Base-by-base conservation (phyloP, 2,888 invertebrate species). In the Aquatica leii region DNA sequence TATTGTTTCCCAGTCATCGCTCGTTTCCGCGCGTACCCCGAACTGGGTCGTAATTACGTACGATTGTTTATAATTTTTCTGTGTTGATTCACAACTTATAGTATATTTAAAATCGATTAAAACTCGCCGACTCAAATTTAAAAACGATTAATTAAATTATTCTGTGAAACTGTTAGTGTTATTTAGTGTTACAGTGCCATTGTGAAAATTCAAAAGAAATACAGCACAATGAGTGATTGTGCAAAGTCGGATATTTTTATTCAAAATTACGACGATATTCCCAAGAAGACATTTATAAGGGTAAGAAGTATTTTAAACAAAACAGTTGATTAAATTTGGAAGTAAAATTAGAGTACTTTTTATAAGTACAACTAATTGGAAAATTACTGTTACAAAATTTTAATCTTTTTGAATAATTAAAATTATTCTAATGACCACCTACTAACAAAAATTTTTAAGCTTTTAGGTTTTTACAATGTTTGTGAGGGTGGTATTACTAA, bases 1-100 rank as follows among this genome's bases (percentile, higher is more conserved):
- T 62, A 69, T 69, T 69, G 69, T 69, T 69, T 61, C 62, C 62
- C 69, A 66, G 69, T 69, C 51, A 21, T 18, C 53, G 53, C 20
- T 59, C 35, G 66, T 64, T 64, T 69, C 66, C 66, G 66, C 63
- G 61, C 61, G 64, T 41, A 57, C 41, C 60, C 53, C 56, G 58
- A 62, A 62, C 35, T 67, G 61, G 66, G 67, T 66, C 66, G 66
- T 41, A 40, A 62, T 55, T 60, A 40, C 43, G 50, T 53, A 52
- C 57, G 49, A 56, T 62, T 66, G 55, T 56, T 62, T 61, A 62
- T 64, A 43, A 40, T 53, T 54, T 56, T 51, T 37, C 31, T 20
- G 41, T n/a, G n/a, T n/a, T n/a, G n/a, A n/a, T n/a, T n/a, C n/a
- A n/a, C n/a, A n/a, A n/a, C n/a, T n/a, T n/a, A n/a, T n/a, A n/a